These are phyloP conservation scores for Drosophila mulleri DNA, from an alignment of 2,888 invertebrate species.

Conservation along the genomic window DNA sequence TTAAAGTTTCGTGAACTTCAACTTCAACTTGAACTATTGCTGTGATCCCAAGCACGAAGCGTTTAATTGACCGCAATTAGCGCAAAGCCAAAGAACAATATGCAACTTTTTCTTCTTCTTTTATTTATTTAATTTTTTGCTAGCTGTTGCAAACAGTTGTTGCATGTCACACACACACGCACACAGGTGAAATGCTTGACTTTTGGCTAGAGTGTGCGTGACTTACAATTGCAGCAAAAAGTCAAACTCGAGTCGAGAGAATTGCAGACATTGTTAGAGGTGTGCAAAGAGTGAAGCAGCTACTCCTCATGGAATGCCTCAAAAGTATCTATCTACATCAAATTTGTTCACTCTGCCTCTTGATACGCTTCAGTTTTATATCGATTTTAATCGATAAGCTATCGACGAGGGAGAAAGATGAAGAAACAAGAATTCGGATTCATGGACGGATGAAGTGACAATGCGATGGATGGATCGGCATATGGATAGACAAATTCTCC, in stretches of 20 bases:
- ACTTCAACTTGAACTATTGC: constrained; percentile 30
- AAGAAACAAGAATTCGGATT: no score
- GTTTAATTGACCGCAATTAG: constrained; percentile 75
- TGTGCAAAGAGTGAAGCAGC: background rate
- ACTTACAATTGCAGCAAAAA: background rate
- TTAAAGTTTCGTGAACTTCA: constrained; percentile 39
- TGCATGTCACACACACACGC: background rate
- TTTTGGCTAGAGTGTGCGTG: background rate
- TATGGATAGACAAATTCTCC: no score
- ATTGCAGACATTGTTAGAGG: background rate
- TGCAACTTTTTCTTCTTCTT: constrained; percentile 38
- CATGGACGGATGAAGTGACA: background rate
- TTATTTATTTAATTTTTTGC: background rate
- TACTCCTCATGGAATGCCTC: background rate
- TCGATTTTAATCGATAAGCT: background rate
- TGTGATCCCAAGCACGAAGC: constrained; percentile 38
- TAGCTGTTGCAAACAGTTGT: constrained; percentile 3
- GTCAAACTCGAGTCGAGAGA: background rate
- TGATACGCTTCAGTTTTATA: background rate
- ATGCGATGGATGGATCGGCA: background rate
- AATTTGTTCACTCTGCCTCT: background rate
- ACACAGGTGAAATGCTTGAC: background rate
- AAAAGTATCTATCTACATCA: background rate
- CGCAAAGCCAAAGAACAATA: constrained; percentile 47
- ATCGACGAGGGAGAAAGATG: background rate